Base-by-base conservation (phyloP, 2,113 vertebrate genomes). In the Prunella fulvescens region DNA sequence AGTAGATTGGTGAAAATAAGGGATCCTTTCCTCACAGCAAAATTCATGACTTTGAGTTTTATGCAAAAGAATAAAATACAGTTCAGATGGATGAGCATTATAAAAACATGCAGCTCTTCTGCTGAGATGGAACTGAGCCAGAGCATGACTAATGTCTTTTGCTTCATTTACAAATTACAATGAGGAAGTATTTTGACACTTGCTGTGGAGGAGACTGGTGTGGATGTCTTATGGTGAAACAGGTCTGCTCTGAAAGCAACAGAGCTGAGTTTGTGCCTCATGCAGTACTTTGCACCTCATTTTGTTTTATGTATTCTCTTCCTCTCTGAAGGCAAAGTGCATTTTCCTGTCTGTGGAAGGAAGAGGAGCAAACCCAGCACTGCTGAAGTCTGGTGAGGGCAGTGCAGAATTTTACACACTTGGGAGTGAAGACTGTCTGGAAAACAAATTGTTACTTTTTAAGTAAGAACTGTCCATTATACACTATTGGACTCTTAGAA, bases 1-100 rank as follows among this genome's bases (percentile, higher is more conserved):
- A 91, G n/a, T 67, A 53, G 29, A 81, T 17, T 77, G 66, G 81
- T 94, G 42, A 77, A 90, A 96, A 93, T 19, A 37, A 95, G 42
- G 35, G 71, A 90, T 81, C 25, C 20, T 86, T 77, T 50, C 58
- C 54, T 87, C 57, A 60, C 25, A 71, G 61, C 16, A 81, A 62
- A 87, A 72, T 44, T 74, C 24, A 54, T 47, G 39, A 82, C 37
- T 72, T 47, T 3, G 12, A 61, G 44, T 70, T 92, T 88, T 77
- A 57, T 62, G 56, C 4, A 14, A 28, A 88, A 90, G 40, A 62
- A 18, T 48, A 70, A 70, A 92, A 35, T 35, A 48, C 26, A 66
- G 7, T 69, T 95, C 74, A 93, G 40, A 71, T 50, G 35, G 44
- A 65, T 67, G 22, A 72, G 50, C n/a, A 65, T 7, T 58, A 47